A percentile compares a stretch with the other conserved stretches of the same genome.
These are phyloP conservation scores for Hydropsyche betteni DNA, from an alignment of 2,888 invertebrate genomes.

Conservation along the genomic window DNA sequence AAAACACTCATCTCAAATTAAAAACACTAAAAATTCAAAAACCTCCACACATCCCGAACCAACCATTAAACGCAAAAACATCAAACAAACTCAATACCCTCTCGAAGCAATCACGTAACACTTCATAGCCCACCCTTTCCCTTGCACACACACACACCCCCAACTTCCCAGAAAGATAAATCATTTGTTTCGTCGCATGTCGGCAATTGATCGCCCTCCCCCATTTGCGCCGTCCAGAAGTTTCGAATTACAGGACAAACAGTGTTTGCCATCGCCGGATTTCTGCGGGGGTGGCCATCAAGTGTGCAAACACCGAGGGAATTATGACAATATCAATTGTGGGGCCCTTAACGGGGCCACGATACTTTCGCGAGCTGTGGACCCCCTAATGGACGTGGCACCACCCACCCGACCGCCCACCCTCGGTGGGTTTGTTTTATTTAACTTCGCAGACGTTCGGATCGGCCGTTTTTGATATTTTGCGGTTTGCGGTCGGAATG, in stretches of 20 bases:
- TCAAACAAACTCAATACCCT: too few species aligned
- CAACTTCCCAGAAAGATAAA: too few species aligned
- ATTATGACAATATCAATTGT: constrained; percentile 35
- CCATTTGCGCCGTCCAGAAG: constrained; percentile 24
- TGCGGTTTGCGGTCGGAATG: too few species aligned
- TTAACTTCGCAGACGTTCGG: constrained; percentile 19
- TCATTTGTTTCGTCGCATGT: too few species aligned
- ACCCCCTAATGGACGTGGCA: constrained; percentile 19
- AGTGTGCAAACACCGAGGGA: constrained; percentile 36
- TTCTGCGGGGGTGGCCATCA: constrained; percentile 22
- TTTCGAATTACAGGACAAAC: constrained; percentile 38
- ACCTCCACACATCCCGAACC: too few species aligned
- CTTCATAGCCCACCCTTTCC: not conserved
- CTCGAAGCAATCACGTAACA: not conserved
- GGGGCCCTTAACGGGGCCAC: not conserved
- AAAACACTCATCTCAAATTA: too few species aligned
- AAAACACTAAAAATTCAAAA: too few species aligned
- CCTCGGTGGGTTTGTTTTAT: not conserved
- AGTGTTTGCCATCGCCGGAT: constrained; percentile 32
- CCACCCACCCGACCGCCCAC: not conserved
- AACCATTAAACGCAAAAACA: too few species aligned
- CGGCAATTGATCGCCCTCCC: constrained; percentile 30
- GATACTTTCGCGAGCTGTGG: not conserved
- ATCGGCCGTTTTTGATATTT: too few species aligned
- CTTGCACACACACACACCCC: too few species aligned